Percentiles rank a stretch among this genome's conserved stretches.
These are phyloP conservation scores for Xanthorhoe designata DNA, from an alignment of 2,888 invertebrate genomes.

Conservation along the genomic window DNA sequence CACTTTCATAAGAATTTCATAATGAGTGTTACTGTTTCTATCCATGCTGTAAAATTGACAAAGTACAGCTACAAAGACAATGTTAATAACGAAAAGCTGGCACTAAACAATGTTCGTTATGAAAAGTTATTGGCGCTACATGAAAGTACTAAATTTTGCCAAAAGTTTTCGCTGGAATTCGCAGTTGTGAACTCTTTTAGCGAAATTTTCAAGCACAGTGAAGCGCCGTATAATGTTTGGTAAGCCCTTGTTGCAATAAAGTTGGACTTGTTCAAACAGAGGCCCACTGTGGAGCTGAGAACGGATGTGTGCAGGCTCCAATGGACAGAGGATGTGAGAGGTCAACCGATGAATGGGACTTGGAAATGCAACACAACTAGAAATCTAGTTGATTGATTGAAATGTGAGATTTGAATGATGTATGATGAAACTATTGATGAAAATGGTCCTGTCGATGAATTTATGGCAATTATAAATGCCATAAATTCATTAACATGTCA, in stretches of 20 bases:
- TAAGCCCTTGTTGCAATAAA: conserved; percentile 29
- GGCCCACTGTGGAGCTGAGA: conserved; percentile 27
- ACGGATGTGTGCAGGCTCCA: conserved; percentile 38
- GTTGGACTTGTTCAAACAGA: conserved; percentile 28
- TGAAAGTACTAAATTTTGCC: conserved; percentile 2
- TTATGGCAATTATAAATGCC: not conserved
- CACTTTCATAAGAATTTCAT: not conserved
- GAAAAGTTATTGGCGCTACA: conserved; percentile 1
- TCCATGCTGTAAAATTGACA: not conserved
- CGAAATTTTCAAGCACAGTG: conserved; percentile 17
- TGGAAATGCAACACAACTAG: conserved; percentile 14
- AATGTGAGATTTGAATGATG: conserved; percentile 8
- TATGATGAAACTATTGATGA: not conserved
- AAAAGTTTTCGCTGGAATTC: conserved; percentile 8
- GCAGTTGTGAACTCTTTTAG: conserved; percentile 5
- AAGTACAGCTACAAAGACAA: not conserved
- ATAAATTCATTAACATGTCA: not conserved
- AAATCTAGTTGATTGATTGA: conserved; percentile 13
- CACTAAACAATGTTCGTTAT: conserved; percentile 1
- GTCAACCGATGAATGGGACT: conserved; percentile 34
- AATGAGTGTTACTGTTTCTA: not conserved
- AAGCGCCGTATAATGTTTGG: conserved; percentile 19
- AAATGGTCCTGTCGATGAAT: not conserved
- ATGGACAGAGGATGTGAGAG: conserved; percentile 35
- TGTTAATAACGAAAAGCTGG: conserved; percentile 8